phyloP scores from a whole-genome alignment of 2,797 vertebrate species.

The Myotis vivesi region DNA sequence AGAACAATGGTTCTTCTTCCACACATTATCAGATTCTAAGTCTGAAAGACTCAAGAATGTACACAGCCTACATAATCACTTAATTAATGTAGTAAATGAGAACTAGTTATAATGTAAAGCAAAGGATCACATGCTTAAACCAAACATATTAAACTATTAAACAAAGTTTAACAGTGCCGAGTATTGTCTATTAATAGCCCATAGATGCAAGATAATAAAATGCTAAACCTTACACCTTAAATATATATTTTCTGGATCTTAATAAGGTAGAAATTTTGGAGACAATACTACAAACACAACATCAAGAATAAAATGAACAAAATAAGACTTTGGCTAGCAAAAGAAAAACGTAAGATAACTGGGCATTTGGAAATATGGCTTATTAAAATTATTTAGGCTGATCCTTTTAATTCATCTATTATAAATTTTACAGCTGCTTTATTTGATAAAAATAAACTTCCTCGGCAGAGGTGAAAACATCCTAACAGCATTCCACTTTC shows the following conservation, averaged over 20 bases:
- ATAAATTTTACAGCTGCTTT: neutral
- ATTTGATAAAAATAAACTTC: constrained; percentile 28
- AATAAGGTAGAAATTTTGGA: neutral
- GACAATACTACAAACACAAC: neutral
- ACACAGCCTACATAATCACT: neutral
- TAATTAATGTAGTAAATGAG: neutral
- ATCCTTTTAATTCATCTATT: neutral
- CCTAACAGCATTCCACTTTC: neutral
- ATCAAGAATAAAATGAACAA: neutral
- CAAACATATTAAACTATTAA: constrained; percentile 2
- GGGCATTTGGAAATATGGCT: neutral
- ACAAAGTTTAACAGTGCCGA: neutral
- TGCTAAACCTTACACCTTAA: neutral
- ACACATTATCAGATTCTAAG: neutral
- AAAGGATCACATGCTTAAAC: neutral
- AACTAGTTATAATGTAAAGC: neutral
- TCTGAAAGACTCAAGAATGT: neutral
- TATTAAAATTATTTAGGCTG: neutral
- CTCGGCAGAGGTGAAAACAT: neutral
- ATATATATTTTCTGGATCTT: neutral
- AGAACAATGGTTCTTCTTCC: neutral
- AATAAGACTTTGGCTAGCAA: neutral
- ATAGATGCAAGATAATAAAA: neutral
- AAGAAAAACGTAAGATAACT: neutral
- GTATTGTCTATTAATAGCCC: neutral